These are phyloP conservation scores for Aradophagus sp. DNA, from an alignment of 1,140 invertebrate species.

Conservation along the genomic window DNA sequence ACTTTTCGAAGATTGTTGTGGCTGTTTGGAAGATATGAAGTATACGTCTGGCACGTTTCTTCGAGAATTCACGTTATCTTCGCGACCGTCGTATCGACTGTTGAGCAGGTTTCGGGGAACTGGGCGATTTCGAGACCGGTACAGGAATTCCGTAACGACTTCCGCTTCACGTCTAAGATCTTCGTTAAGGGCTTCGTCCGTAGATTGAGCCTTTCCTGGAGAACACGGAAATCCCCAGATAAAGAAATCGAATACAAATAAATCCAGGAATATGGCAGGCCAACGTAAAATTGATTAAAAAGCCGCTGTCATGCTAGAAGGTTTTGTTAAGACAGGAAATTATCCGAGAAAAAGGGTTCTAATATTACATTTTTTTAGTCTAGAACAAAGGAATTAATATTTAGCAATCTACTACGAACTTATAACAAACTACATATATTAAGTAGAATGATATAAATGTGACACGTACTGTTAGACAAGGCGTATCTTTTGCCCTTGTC, in stretches of 20 bases:
- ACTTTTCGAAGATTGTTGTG: conserved; percentile 48
- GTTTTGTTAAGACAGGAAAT: too few species aligned
- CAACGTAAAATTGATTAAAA: too few species aligned
- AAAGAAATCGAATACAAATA: too few species aligned
- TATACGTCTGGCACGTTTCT: conserved; percentile 69
- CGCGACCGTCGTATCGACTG: conserved; percentile 71
- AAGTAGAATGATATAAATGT: conserved; percentile 32
- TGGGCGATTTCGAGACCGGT: conserved; percentile 75
- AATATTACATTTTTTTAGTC: too few species aligned
- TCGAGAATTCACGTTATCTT: conserved; percentile 67
- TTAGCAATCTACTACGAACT: too few species aligned
- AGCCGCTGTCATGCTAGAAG: too few species aligned
- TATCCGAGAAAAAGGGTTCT: too few species aligned
- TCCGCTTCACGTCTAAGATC: conserved; percentile 76
- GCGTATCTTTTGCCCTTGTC: conserved; percentile 64
- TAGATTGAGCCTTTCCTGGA: conserved; percentile 71
- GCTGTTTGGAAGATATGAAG: conserved; percentile 72
- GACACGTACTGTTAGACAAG: conserved; percentile 65
- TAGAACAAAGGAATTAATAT: too few species aligned
- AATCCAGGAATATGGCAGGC: too few species aligned
- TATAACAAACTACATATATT: too few species aligned
- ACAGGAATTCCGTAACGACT: conserved; percentile 76
- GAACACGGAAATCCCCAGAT: conserved; percentile 30
- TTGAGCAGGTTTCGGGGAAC: conserved; percentile 73
- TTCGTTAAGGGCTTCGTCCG: conserved; percentile 71